These are phyloP conservation scores for Bovichtus variegatus DNA, from an alignment of 2,797 vertebrate genomes.

Conservation along the genomic window DNA sequence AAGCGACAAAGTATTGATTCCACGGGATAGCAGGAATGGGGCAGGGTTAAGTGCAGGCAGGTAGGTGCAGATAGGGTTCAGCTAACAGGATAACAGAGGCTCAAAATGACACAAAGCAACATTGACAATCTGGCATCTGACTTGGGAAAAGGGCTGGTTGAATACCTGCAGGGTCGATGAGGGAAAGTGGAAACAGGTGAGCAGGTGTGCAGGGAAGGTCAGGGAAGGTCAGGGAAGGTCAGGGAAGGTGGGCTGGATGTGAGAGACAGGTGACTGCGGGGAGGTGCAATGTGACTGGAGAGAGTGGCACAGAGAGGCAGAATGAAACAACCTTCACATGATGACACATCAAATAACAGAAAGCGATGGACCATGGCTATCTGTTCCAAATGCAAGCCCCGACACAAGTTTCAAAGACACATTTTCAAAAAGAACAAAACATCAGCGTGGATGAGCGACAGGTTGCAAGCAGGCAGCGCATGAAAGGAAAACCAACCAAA, in stretches of 20 bases:
- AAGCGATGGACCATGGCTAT: background rate
- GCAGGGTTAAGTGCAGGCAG: too few relatives aligned
- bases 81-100: background rate
- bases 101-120: background rate
- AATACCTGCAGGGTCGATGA: background rate
- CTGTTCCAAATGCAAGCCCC: background rate
- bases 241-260: background rate
- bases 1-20: background rate
- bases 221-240: background rate
- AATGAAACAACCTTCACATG: background rate
- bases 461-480: background rate
- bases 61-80: background rate
- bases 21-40: background rate
- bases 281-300: background rate
- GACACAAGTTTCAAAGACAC: background rate
- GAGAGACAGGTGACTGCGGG: background rate
- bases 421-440: background rate
- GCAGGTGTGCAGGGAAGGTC: background rate
- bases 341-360: background rate
- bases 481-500: background rate
- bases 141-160: background rate
- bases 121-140: background rate
- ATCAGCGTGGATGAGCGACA: background rate
- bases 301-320: background rate
- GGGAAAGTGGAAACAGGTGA: background rate